Percentiles rank a stretch among this genome's conserved stretches.
These are phyloP conservation scores for Zaprionus bogoriensis DNA, from an alignment of 2,888 invertebrate species.

Conservation along the genomic window DNA sequence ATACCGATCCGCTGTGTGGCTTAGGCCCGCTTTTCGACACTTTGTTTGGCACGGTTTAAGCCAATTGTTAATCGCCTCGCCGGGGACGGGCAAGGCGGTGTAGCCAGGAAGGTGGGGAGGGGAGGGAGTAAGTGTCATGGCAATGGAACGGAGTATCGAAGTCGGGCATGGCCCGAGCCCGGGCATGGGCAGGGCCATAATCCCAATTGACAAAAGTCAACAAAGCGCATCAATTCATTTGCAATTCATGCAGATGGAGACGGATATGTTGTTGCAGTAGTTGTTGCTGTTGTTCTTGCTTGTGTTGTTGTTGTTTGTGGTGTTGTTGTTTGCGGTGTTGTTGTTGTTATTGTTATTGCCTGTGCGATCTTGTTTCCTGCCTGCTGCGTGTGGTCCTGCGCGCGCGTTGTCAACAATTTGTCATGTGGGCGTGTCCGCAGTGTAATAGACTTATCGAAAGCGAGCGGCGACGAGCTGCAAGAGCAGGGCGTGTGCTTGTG, in stretches of 20 bases:
- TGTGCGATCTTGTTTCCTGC: slow-evolving; percentile 40
- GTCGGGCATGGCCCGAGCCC: neutral
- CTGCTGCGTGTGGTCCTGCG: slow-evolving; percentile 55
- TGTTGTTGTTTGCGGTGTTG: slow-evolving; percentile 14
- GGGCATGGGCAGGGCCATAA: slow-evolving; percentile 56
- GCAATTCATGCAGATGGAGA: slow-evolving; percentile 71
- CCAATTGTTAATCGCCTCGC: slow-evolving; percentile 70
- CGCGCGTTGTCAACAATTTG: slow-evolving; percentile 72
- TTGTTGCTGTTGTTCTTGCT: slow-evolving; percentile 29
- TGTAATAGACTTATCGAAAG: neutral
- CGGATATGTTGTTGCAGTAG: slow-evolving; percentile 20
- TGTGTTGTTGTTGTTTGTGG: neutral
- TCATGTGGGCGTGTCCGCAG: slow-evolving; percentile 35
- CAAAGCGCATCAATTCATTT: slow-evolving; percentile 80
- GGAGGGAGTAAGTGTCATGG: neutral
- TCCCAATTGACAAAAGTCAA: slow-evolving; percentile 80
- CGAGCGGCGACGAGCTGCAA: too few relatives aligned
- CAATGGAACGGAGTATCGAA: neutral
- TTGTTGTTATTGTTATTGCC: slow-evolving; percentile 32
- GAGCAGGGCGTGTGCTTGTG: too few relatives aligned
- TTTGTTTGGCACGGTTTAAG: slow-evolving; percentile 76
- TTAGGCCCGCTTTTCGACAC: slow-evolving; percentile 78
- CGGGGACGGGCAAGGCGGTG: neutral
- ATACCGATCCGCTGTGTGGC: slow-evolving; percentile 49
- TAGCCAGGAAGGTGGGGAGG: neutral